Evolutionary conservation across 2,797 vertebrate species (phyloP).

Genomic region (Enoplosus armatus): DNA sequence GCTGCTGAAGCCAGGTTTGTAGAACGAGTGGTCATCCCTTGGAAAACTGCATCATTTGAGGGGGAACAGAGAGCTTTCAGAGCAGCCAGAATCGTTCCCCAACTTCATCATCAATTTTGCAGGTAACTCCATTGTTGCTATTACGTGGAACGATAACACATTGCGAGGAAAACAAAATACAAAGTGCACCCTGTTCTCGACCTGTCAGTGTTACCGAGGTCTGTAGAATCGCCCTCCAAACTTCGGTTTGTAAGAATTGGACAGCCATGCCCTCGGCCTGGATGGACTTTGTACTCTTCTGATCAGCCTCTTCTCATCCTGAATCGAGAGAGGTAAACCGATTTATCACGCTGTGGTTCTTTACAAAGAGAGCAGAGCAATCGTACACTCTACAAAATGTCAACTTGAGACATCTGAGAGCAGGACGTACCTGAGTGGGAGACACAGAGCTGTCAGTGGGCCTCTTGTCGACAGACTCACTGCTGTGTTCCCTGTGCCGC

Average conservation of each 20-base stretch:
- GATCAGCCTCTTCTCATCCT: slow-evolving; percentile 74
- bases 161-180: not conserved
- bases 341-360: not conserved
- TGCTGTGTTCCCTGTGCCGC: slow-evolving; percentile 50
- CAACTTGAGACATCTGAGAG: not conserved
- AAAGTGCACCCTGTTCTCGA: not conserved
- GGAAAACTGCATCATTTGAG: slow-evolving; percentile 55
- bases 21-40: slow-evolving; percentile 63
- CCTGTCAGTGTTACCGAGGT: slow-evolving; percentile 60
- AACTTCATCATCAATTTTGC: not conserved
- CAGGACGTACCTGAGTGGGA: slow-evolving; percentile 33
- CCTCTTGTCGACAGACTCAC: slow-evolving; percentile 47
- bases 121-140: not conserved
- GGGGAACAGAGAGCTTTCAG: not conserved
- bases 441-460: slow-evolving; percentile 8
- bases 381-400: not conserved
- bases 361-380: not conserved
- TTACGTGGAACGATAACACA: not conserved
- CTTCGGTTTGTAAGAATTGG: slow-evolving; percentile 64
- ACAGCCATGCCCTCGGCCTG: slow-evolving; percentile 53
- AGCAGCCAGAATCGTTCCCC: not conserved
- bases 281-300: slow-evolving; percentile 77
- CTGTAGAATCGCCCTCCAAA: slow-evolving; percentile 56
- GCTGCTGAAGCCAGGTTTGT: slow-evolving; percentile 54
- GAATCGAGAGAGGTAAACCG: slow-evolving; percentile 13